phyloP scores from a whole-genome alignment of 2,113 vertebrate species.

The Tetrax tetrax region DNA sequence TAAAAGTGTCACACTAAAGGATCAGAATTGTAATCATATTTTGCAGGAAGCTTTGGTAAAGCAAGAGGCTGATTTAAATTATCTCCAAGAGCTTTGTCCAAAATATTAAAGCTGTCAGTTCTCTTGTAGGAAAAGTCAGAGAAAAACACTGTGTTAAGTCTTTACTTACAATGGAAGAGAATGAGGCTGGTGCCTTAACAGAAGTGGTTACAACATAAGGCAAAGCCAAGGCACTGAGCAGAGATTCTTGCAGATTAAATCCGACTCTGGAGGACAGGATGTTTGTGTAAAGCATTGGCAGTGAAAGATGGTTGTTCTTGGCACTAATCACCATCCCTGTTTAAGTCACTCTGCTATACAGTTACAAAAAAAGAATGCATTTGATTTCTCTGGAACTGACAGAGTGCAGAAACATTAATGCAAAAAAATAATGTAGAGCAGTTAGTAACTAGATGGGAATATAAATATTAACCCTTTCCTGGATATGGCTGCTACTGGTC shows the following conservation, averaged over 20 bases:
- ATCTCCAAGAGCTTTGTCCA: neutral
- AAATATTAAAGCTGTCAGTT: neutral
- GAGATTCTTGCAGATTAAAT: conserved; percentile 16
- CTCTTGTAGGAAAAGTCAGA: neutral
- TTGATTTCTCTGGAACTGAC: conserved; percentile 38
- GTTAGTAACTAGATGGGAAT: neutral
- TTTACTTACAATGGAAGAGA: neutral
- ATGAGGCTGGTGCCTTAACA: neutral
- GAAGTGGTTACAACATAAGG: neutral
- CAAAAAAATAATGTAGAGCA: neutral
- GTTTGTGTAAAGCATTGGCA: conserved; percentile 51
- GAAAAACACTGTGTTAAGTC: neutral
- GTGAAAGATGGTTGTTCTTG: conserved; percentile 44
- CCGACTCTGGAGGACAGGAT: conserved; percentile 45
- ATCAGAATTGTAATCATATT: neutral
- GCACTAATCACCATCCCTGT: conserved; percentile 2
- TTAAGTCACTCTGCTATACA: conserved; percentile 19
- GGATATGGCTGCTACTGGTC: neutral
- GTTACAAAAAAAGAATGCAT: conserved; percentile 28
- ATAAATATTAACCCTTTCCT: neutral
- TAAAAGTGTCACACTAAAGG: neutral
- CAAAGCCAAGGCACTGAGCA: conserved; percentile 4
- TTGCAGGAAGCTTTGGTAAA: neutral
- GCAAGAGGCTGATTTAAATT: neutral
- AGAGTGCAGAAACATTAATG: neutral